Conservation (phyloP, 1,140 invertebrate genomes). For the Ooceraea biroi region DNA sequence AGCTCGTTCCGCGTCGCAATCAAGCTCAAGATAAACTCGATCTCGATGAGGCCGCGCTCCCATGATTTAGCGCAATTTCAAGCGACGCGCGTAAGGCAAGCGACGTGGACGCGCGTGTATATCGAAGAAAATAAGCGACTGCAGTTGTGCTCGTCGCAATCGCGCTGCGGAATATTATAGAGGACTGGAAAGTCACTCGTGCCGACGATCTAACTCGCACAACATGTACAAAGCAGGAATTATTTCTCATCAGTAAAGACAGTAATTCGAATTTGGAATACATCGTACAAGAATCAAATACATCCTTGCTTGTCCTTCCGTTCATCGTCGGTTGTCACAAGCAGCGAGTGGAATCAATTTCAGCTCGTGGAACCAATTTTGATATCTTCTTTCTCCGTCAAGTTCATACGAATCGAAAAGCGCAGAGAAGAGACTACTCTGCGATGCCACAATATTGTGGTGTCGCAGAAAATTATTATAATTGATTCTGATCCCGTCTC, state of each 20-base stretch:
- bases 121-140: neutral
- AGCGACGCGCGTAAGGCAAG: slow-evolving; percentile 18
- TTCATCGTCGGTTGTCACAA: neutral
- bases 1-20: slow-evolving; percentile 47
- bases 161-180: neutral
- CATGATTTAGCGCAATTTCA: slow-evolving; percentile 49
- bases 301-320: no score
- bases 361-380: neutral
- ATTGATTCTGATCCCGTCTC: no score
- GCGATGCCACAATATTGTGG: no score
- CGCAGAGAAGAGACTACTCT: no score
- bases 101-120: neutral
- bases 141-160: neutral
- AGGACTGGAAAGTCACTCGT: slow-evolving; percentile 1
- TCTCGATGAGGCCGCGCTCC: slow-evolving; percentile 16
- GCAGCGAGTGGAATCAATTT: neutral
- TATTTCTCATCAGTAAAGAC: neutral
- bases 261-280: no score
- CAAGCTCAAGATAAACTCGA: slow-evolving; percentile 57
- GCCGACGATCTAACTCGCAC: neutral
- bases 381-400: neutral
- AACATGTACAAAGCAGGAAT: neutral
- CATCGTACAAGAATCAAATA: no score
- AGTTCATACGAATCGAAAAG: neutral
- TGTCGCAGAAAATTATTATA: no score